Evolutionary conservation across 2,113 vertebrate species (phyloP).

Genomic region (Periophthalmodon schlosseri): DNA sequence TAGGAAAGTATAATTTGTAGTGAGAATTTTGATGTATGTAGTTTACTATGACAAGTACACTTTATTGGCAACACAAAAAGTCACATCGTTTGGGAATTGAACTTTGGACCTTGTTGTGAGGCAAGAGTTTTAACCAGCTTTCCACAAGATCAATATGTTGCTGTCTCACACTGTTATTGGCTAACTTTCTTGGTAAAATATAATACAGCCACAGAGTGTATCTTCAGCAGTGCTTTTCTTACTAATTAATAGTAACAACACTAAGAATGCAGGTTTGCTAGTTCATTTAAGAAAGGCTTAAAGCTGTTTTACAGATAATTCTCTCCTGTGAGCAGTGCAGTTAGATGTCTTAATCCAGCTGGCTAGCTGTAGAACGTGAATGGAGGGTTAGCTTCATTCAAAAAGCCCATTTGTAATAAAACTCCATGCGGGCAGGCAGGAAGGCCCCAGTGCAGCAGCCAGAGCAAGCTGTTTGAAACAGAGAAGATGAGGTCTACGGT

Average conservation of each 20-base stretch:
- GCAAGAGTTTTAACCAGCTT: too few relatives aligned
- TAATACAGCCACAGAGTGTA: too few relatives aligned
- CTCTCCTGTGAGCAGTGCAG: background rate
- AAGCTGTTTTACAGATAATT: background rate
- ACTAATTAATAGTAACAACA: too few relatives aligned
- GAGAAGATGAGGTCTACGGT: slow-evolving; percentile 46
- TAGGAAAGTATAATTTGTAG: too few relatives aligned
- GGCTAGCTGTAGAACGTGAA: slow-evolving; percentile 7
- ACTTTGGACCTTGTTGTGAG: background rate
- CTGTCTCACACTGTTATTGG: too few relatives aligned
- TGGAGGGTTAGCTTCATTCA: slow-evolving; percentile 53
- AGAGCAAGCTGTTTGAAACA: slow-evolving; percentile 44
- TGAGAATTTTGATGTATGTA: too few relatives aligned
- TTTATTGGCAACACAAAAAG: background rate
- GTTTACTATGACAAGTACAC: too few relatives aligned
- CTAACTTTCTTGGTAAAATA: too few relatives aligned
- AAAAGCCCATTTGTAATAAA: slow-evolving; percentile 59
- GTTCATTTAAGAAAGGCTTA: background rate
- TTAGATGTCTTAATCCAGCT: slow-evolving; percentile 1
- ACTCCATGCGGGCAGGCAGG: slow-evolving; percentile 10
- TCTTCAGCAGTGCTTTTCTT: too few relatives aligned
- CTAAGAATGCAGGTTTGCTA: background rate
- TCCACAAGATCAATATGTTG: too few relatives aligned
- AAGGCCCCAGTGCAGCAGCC: background rate
- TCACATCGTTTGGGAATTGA: background rate